Evolutionary conservation across 2,797 vertebrate species (phyloP).

Genomic region (Sebastes aleutianus): DNA sequence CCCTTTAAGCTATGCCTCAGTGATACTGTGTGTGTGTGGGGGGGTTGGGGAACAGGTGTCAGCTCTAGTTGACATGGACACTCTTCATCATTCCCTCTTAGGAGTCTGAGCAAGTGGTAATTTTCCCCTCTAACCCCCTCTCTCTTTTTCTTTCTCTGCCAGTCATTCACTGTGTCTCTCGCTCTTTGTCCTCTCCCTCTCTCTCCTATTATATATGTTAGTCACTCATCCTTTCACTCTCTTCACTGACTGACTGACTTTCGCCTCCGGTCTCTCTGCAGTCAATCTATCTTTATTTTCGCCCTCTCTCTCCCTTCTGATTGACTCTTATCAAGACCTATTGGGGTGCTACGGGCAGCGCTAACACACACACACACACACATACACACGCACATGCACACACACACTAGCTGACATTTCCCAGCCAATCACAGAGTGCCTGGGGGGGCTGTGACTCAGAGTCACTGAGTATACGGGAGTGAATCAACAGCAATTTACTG

Average conservation of each 20-base stretch:
- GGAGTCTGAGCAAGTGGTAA: constrained; percentile 18
- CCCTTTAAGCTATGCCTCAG: background rate
- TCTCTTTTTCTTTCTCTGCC: background rate
- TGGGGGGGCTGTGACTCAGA: constrained; percentile 25
- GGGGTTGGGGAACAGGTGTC: constrained; percentile 20
- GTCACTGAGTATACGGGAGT: constrained; percentile 1
- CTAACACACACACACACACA: background rate
- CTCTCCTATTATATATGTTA: background rate
- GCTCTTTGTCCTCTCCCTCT: background rate
- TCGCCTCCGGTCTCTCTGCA: constrained; percentile 26
- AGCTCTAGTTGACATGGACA: constrained; percentile 37
- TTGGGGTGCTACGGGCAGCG: constrained; percentile 38
- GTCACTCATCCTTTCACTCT: background rate
- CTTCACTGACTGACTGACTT: constrained; percentile 8
- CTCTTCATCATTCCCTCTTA: constrained; percentile 50
- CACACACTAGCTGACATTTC: constrained; percentile 14
- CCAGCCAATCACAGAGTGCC: constrained; percentile 42
- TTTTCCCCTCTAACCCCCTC: constrained; percentile 13
- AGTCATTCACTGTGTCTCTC: background rate
- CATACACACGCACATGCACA: background rate
- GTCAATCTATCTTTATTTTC: constrained; percentile 60
- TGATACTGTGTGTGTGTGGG: background rate
- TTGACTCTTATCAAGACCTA: constrained; percentile 65
- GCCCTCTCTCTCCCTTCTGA: constrained; percentile 4
- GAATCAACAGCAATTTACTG: constrained; percentile 50